Evolutionary conservation across 1,140 invertebrate genomes (phyloP).

Genomic region (Meloidogyne hapla): DNA sequence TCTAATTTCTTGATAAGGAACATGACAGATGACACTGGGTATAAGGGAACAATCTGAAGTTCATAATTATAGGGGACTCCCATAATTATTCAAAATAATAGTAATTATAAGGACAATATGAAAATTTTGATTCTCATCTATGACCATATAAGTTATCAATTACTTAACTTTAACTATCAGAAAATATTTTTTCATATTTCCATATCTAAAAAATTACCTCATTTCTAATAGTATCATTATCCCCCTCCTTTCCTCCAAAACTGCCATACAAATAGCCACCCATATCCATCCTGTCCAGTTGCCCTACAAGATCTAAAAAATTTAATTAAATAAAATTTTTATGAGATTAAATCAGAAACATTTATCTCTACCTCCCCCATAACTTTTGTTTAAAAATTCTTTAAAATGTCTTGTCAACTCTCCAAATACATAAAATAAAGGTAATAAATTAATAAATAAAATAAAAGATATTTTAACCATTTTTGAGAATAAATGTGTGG

Average conservation of each 20-base stretch:
- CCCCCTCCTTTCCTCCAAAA: background rate
- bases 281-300: background rate
- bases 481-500: background rate
- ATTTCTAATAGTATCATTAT: background rate
- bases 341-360: background rate
- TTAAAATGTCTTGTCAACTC: background rate
- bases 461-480: background rate
- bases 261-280: background rate
- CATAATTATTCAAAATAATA: no score
- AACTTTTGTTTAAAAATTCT: background rate
- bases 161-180: no score
- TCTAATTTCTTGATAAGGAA: no score
- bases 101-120: no score
- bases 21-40: no score
- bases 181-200: no score
- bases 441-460: background rate
- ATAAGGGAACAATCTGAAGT: no score
- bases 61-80: no score
- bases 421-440: background rate
- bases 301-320: background rate
- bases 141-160: no score
- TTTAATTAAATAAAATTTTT: background rate
- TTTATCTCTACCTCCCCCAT: background rate
- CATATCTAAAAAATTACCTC: background rate
- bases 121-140: no score